A percentile compares a stretch with the other conserved stretches of the same genome.
Conservation (phyloP, 2,888 invertebrate species). For the Altica lythri region DNA sequence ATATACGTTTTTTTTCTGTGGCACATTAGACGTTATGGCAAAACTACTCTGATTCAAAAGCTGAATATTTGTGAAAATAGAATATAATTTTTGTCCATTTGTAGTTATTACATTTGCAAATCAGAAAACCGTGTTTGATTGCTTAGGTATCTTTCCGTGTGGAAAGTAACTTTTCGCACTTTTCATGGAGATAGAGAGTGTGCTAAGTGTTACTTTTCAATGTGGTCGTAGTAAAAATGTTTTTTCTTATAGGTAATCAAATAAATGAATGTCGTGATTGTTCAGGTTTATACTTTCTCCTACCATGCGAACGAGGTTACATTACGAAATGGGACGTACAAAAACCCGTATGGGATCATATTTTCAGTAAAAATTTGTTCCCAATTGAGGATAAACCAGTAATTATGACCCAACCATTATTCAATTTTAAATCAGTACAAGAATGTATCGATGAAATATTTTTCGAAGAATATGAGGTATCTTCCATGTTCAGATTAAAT, state of each 20-base stretch:
- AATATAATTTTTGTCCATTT: not conserved
- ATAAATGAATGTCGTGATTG: slow-evolving; percentile 96
- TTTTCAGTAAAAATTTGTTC: slow-evolving; percentile 86
- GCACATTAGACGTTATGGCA: no score
- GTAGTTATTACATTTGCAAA: no score
- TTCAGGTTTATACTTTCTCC: slow-evolving; percentile 90
- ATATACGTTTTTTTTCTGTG: no score
- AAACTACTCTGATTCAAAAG: no score
- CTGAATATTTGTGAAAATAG: not conserved
- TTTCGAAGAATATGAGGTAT: slow-evolving; percentile 96
- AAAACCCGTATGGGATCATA: slow-evolving; percentile 94
- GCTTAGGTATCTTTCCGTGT: no score
- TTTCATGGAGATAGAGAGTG: no score
- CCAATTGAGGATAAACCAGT: slow-evolving; percentile 78
- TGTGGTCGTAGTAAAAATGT: no score
- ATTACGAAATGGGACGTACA: slow-evolving; percentile 96
- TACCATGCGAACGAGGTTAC: slow-evolving; percentile 95
- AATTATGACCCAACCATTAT: slow-evolving; percentile 91
- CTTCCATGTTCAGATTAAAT: slow-evolving; percentile 78
- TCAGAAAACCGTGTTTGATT: no score
- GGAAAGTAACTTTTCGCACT: no score
- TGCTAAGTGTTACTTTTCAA: no score
- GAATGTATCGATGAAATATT: slow-evolving; percentile 95
- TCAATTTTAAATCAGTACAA: slow-evolving; percentile 90
- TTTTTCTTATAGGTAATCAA: slow-evolving; percentile 70